Conservation (phyloP, 1,140 invertebrate genomes). For the Achatina immaculata region DNA sequence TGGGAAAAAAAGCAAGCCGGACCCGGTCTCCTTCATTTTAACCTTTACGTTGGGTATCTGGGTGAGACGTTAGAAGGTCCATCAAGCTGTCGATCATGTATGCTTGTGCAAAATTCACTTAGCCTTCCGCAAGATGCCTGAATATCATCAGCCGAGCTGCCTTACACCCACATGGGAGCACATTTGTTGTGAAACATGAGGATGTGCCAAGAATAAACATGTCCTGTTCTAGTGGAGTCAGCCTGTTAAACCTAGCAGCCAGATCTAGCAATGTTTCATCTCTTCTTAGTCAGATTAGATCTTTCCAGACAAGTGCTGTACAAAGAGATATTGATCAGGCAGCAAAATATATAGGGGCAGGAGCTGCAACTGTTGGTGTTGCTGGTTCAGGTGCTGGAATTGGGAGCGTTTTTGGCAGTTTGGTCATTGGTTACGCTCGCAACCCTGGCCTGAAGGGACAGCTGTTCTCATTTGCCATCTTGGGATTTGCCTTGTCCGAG, state of each 20-base stretch:
- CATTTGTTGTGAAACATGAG: too few species aligned
- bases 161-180: too few species aligned
- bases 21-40: too few species aligned
- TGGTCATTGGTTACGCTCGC: conserved; percentile 97
- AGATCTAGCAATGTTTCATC: conserved; percentile 37
- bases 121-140: too few species aligned
- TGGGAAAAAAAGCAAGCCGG: too few species aligned
- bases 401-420: conserved; percentile 98
- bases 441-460: conserved; percentile 99
- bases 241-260: conserved; percentile 31
- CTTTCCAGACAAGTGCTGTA: conserved; percentile 90
- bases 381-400: conserved; percentile 99
- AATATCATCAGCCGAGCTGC: too few species aligned
- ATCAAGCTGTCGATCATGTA: too few species aligned
- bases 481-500: conserved; percentile 99
- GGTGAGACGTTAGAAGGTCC: too few species aligned
- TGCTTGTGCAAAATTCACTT: too few species aligned
- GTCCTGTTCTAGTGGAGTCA: conserved; percentile 41
- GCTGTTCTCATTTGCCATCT: conserved; percentile 98
- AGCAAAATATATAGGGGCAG: conserved; percentile 99
- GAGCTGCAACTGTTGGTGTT: conserved; percentile 99
- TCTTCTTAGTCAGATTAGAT: conserved; percentile 51
- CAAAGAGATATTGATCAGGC: conserved; percentile 98
- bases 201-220: too few species aligned
- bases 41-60: too few species aligned